Percentiles rank a stretch among this genome's conserved stretches.
phyloP scores from a whole-genome alignment of 1,140 invertebrate genomes.

The Drosophila subobscura region DNA sequence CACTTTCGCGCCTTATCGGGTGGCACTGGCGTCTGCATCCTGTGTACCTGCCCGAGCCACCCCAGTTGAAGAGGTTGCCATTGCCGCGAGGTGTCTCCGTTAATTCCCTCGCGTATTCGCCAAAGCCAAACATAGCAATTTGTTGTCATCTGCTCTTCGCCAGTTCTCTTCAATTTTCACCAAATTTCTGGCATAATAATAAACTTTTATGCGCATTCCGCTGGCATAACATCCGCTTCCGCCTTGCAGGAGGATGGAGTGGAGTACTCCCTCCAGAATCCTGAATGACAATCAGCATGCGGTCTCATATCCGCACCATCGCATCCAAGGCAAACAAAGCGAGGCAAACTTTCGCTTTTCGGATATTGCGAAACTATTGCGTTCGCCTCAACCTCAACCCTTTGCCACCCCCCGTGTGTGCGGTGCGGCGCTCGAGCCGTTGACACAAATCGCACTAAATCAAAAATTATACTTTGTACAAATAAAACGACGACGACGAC shows the following conservation, averaged over 20 bases:
- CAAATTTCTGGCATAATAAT: conserved; percentile 62
- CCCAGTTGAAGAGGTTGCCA: conserved; percentile 23
- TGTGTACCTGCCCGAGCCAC: conserved; percentile 43
- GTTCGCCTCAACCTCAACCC: conserved; percentile 45
- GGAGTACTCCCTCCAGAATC: conserved; percentile 19
- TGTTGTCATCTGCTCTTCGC: conserved; percentile 44
- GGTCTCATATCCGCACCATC: conserved; percentile 69
- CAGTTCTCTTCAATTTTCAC: conserved; percentile 49
- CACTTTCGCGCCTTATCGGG: conserved; percentile 56
- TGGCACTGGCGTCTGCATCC: conserved; percentile 30
- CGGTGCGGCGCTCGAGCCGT: conserved; percentile 32
- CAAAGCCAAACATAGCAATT: conserved; percentile 65
- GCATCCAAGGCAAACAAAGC: conserved; percentile 56
- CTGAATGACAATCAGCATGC: conserved; percentile 77
- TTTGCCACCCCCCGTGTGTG: conserved; percentile 12
- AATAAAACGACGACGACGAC: conserved; percentile 52
- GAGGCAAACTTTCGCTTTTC: conserved; percentile 52
- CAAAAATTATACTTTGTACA: conserved; percentile 81
- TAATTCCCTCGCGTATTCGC: conserved; percentile 67
- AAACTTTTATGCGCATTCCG: conserved; percentile 68
- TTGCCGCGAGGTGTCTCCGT: conserved; percentile 3
- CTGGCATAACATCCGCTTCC: conserved; percentile 48
- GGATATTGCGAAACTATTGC: conserved; percentile 77
- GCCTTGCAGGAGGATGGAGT: neutral
- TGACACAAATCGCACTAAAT: conserved; percentile 81